These are phyloP conservation scores for Boleophthalmus pectinirostris DNA, from an alignment of 2,113 vertebrate genomes.

Conservation along the genomic window DNA sequence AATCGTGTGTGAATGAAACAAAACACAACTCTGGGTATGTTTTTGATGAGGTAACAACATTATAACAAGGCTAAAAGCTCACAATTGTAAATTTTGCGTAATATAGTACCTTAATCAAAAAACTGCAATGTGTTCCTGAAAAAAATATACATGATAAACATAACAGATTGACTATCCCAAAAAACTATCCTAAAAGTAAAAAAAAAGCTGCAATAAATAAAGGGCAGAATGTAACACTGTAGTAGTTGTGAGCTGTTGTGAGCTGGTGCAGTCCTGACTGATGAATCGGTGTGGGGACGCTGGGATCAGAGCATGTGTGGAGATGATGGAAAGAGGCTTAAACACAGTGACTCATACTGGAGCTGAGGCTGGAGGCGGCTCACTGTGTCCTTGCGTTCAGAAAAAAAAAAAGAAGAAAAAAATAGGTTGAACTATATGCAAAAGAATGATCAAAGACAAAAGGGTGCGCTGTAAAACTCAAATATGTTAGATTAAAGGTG, in stretches of 20 bases:
- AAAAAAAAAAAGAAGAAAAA: not conserved
- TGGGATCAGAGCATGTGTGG: constrained; percentile 37
- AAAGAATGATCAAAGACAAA: not conserved
- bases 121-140: no score
- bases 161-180: no score
- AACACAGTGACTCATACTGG: constrained; percentile 34
- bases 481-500: not conserved
- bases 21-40: no score
- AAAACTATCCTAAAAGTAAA: no score
- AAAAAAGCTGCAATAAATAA: no score
- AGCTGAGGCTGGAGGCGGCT: constrained; percentile 29
- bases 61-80: no score
- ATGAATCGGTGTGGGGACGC: constrained; percentile 32
- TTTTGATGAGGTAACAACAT: no score
- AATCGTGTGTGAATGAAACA: no score
- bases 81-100: no score
- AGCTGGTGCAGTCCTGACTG: constrained; percentile 24
- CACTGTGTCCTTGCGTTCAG: not conserved
- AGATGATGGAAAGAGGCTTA: constrained; percentile 53
- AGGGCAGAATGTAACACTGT: no score
- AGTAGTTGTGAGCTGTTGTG: not conserved
- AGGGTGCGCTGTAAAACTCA: not conserved
- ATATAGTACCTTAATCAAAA: no score
- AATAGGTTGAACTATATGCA: not conserved
- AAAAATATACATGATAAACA: no score